Evolutionary conservation across 2,888 invertebrate genomes (phyloP), one percentile per base, ranked within the genome.

Genomic region (Polymixis flavicincta): DNA sequence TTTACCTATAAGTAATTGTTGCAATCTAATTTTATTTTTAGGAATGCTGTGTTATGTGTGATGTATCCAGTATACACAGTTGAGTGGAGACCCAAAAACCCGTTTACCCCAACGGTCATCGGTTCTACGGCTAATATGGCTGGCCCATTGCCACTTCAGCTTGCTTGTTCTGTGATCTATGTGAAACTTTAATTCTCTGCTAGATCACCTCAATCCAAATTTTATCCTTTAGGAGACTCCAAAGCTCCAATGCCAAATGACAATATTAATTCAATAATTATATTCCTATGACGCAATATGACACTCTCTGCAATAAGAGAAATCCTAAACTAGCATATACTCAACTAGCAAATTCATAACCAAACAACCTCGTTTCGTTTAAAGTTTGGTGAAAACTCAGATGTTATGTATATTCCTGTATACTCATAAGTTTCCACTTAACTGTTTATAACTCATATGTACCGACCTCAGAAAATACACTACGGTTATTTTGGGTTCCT

Each of bases 401-500:
- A 1, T 13, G n/a, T n/a, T n/a, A 32, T 37, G 37, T 19, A 66
- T 64, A 9, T 37, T 66, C 32, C 32, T 52, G 19, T 25, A 42
- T n/a, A 52, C 9, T 60, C 52, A 4, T 66, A 61, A 73, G 17
- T 73, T 73, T 61, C 14, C 32, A 55, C 11, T 7, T 17, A 52
- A 71, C 17, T 32, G 37, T n/a, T n/a, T 14, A 19, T 32, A 25
- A 48, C 22, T 45, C 6, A 67, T 25, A 48, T n/a, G 7, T 17
- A 65, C 9, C 0, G 17, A 52, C 25, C 9, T 4, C 57, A 52
- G 25, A 17, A 63, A 67, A 73, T 48, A 54, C 14, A 55, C 28
- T 25, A 54, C 48, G 11, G 42, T 45, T 45, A 45, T 45, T 45
- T 45, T 45, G 42, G 11, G 11, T 6, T 37, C 37, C 37, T 37